Evolutionary conservation across 2,797 vertebrate species (phyloP).

Genomic region (Dicrostonyx torquatus): DNA sequence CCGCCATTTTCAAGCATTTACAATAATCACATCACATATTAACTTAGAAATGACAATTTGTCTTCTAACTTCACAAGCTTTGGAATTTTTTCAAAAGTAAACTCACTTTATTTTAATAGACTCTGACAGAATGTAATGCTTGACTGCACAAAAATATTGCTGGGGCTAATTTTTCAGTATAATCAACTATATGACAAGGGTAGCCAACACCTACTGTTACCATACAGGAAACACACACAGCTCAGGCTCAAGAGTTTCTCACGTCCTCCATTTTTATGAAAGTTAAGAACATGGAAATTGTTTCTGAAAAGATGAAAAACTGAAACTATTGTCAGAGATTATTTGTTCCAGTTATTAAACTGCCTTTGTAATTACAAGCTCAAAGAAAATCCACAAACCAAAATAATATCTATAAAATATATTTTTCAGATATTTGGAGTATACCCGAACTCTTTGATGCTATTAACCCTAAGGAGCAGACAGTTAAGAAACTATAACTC

Average conservation of each 20-base stretch:
- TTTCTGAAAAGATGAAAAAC: conserved; percentile 37
- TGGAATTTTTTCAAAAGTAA: conserved; percentile 22
- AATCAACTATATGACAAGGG: background rate
- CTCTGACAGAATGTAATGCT: background rate
- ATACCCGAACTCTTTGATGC: conserved; percentile 84
- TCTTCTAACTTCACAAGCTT: conserved; percentile 46
- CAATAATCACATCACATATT: background rate
- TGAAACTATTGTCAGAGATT: background rate
- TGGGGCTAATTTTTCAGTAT: conserved; percentile 26
- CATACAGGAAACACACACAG: background rate
- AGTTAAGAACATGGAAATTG: conserved; percentile 11
- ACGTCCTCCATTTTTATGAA: conserved; percentile 15
- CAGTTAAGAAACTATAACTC: conserved; percentile 57
- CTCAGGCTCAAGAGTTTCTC: conserved; percentile 32
- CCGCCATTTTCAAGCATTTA: background rate
- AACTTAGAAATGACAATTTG: conserved; percentile 21
- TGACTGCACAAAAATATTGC: conserved; percentile 20
- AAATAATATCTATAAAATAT: background rate
- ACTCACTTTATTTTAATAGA: conserved; percentile 40
- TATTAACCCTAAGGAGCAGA: conserved; percentile 85
- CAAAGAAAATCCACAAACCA: conserved; percentile 54
- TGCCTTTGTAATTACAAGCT: conserved; percentile 16
- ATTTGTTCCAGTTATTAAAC: conserved; percentile 59
- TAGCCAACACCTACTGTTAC: background rate
- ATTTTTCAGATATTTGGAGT: conserved; percentile 64